Percentiles rank a stretch among this genome's conserved stretches.
Evolutionary conservation across 2,797 vertebrate species (phyloP).

Genomic region (Sternotherus odoratus): DNA sequence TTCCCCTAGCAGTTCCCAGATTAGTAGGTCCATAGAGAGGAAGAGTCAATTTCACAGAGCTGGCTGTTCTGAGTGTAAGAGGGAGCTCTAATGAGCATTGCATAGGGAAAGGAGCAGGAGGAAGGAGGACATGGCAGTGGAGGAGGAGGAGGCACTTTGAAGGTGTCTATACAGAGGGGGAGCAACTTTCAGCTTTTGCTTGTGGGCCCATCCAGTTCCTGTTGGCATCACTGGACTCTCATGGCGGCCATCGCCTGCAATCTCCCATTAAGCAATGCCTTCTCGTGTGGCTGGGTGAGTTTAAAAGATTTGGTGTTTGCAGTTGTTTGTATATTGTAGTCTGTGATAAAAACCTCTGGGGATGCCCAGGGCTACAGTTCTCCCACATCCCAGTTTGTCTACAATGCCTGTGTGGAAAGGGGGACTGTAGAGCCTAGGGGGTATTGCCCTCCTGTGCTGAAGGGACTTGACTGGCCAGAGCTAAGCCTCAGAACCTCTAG

Average conservation of each 20-base stretch:
- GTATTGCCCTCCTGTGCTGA: background rate
- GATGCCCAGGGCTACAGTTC: fast-evolving
- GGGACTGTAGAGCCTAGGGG: background rate
- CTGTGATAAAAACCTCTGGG: background rate
- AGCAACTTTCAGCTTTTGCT: background rate
- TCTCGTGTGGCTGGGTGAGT: background rate
- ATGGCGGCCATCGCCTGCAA: fast-evolving
- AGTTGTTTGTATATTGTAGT: fast-evolving
- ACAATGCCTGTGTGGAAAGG: fast-evolving
- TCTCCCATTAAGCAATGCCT: background rate
- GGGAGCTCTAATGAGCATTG: background rate
- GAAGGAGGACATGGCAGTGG: background rate
- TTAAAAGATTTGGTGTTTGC: background rate
- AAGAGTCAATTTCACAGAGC: background rate
- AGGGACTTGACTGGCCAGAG: background rate
- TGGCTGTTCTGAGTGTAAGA: fast-evolving
- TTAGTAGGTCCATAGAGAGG: background rate
- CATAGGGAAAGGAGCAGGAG: background rate
- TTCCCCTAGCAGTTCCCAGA: background rate
- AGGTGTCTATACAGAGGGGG: background rate
- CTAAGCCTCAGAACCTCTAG: too few species aligned
- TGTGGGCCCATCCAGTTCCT: background rate
- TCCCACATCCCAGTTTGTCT: fast-evolving
- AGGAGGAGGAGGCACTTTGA: background rate
- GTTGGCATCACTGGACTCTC: too few species aligned